phyloP scores from a whole-genome alignment of 1,140 invertebrate species.

The Trialeurodes vaporariorum region DNA sequence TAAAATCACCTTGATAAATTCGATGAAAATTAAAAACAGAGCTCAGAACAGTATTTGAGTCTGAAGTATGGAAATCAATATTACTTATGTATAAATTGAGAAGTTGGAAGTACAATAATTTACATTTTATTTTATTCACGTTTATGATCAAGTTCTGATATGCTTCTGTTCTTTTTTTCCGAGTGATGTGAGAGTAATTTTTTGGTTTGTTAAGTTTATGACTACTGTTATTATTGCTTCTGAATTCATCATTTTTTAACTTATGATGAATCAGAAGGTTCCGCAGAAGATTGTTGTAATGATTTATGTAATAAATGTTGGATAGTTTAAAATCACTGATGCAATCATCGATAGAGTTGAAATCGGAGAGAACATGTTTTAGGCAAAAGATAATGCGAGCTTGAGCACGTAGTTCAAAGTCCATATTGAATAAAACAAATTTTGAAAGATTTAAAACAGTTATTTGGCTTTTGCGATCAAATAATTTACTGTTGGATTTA shows the following conservation, averaged over 20 bases:
- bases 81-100: neutral
- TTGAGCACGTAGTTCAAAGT: conserved; percentile 24
- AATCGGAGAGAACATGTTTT: neutral
- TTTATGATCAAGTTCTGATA: neutral
- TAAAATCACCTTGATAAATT: neutral
- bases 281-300: neutral
- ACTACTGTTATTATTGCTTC: neutral
- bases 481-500: conserved; percentile 59
- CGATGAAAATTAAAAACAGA: neutral
- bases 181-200: neutral
- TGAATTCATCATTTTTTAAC: neutral
- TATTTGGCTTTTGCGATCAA: conserved; percentile 46
- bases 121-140: neutral
- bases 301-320: neutral
- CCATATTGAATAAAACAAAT: conserved; percentile 56
- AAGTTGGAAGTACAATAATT: neutral
- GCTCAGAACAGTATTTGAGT: neutral
- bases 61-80: neutral
- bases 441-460: conserved; percentile 53
- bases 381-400: neutral
- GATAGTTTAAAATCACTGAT: neutral
- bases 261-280: neutral
- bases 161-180: neutral
- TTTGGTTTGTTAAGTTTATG: neutral
- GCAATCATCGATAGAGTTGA: neutral